Evolutionary conservation across 1,140 invertebrate species (phyloP).

Genomic region (Notospermus geniculatus): DNA sequence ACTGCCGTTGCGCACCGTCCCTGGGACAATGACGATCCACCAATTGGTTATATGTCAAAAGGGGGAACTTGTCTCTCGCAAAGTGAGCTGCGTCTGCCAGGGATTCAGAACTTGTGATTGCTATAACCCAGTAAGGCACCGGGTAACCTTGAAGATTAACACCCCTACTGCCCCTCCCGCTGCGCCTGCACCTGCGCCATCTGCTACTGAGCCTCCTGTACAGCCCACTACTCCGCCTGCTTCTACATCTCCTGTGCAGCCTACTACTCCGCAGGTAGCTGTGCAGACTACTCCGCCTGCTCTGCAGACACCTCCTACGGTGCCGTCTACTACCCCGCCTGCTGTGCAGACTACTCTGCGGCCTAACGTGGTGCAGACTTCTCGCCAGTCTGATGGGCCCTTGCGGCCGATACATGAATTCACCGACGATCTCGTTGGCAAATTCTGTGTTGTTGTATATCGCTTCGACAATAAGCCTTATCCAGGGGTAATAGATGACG

Average conservation of each 20-base stretch:
- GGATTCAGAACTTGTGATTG: no score
- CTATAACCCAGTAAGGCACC: no score
- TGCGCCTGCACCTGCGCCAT: not conserved
- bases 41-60: slow-evolving; percentile 14
- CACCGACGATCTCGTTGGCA: not conserved
- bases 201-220: not conserved
- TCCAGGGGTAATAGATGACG: not conserved
- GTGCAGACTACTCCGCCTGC: not conserved
- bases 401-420: not conserved
- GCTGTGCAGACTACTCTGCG: no score
- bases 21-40: slow-evolving; percentile 24
- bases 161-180: not conserved
- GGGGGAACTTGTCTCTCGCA: slow-evolving; percentile 13
- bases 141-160: not conserved
- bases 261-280: not conserved
- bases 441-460: not conserved
- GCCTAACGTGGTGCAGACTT: no score
- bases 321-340: no score
- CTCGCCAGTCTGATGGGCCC: no score
- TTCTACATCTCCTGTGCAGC: not conserved
- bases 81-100: slow-evolving; percentile 19
- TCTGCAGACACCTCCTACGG: no score
- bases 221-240: not conserved
- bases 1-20: slow-evolving; percentile 14
- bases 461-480: not conserved